Evolutionary conservation across 2,888 invertebrate genomes (phyloP), one percentile per base, ranked within the genome.

Genomic region (Heliconius cydno): DNA sequence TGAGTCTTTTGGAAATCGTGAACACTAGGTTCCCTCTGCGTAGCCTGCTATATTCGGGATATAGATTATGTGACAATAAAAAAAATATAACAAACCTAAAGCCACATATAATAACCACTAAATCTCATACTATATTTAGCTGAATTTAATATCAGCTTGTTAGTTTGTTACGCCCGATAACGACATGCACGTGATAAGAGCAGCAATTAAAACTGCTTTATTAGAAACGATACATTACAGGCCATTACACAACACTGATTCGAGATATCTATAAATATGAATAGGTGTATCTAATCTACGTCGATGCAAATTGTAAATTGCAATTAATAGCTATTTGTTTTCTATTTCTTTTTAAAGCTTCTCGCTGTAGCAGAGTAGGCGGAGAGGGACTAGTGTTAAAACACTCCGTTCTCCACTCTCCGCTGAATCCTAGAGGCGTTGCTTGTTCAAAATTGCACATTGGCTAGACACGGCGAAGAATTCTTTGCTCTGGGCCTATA

Each of bases 181-280:
- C 70, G 25, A 41, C 41, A n/a, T 22, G 0, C 52, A 19, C 7
- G 10, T 38, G 82, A 80, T 82, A 82, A 77, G 75, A 41, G 46
- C 38, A 63, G 76, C 80, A 80, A 82, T 82, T 80, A 80, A 80
- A 79, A 67, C 41, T 28, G 77, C 75, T 77, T 79, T 82, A 82
- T 80, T 80, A 79, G 67, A 80, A 82, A 72, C 67, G 46, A 78
- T 75, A 66, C 68, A 65, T 46, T 68, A 79, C 25, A 66, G 46
- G 60, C n/a, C 60, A 70, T 74, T 77, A 76, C 46, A 15, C 65
- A 41, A 63, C 68, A 65, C 57, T 60, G 46, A 63, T 74, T 66
- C n/a, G 34, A 38, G 25, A 57, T 57, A 34, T 34, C 66, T 9
- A 28, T 75, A 41, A 28, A 66, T 34, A 28, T 41, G 67, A 67